These are phyloP conservation scores for Parnassius mnemosyne DNA, from an alignment of 2,888 invertebrate species.

Conservation along the genomic window DNA sequence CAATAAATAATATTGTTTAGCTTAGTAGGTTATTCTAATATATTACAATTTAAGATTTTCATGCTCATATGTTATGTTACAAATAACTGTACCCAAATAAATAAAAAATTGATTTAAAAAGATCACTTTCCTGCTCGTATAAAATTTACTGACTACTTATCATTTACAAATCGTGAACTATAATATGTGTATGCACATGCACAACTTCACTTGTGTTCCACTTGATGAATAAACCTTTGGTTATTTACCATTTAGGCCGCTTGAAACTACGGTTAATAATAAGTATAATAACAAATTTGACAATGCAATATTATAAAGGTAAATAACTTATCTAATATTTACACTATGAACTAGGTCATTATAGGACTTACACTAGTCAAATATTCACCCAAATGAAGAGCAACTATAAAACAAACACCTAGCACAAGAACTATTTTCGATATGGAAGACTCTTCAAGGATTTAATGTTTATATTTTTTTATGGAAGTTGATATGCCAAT, in stretches of 20 bases:
- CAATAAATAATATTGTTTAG: constrained; percentile 15
- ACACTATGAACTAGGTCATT: constrained; percentile 24
- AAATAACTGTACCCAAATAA: constrained; percentile 15
- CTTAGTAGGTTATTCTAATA: constrained; percentile 19
- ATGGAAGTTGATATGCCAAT: constrained; percentile 81
- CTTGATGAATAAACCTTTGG: constrained; percentile 25
- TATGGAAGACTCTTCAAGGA: constrained; percentile 78
- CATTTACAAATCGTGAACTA: constrained; percentile 4
- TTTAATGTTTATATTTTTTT: constrained; percentile 66
- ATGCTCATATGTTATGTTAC: constrained; percentile 4
- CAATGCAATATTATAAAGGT: constrained; percentile 16
- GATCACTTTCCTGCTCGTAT: constrained; percentile 4
- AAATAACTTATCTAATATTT: constrained; percentile 25
- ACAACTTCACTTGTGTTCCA: too few relatives aligned
- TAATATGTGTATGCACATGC: too few relatives aligned
- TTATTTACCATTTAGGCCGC: constrained; percentile 23
- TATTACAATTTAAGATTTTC: constrained; percentile 6
- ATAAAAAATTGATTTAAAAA: constrained; percentile 8
- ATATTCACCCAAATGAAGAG: constrained; percentile 56
- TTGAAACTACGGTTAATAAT: constrained; percentile 20
- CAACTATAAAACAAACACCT: constrained; percentile 56
- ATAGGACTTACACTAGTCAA: constrained; percentile 41
- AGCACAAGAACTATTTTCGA: constrained; percentile 74
- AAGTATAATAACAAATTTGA: constrained; percentile 10
- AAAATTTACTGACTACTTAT: not conserved